A percentile compares a stretch with the other conserved stretches of the same genome.
Evolutionary conservation across 2,797 vertebrate genomes (phyloP).

Genomic region (Chiloscyllium punctatum): DNA sequence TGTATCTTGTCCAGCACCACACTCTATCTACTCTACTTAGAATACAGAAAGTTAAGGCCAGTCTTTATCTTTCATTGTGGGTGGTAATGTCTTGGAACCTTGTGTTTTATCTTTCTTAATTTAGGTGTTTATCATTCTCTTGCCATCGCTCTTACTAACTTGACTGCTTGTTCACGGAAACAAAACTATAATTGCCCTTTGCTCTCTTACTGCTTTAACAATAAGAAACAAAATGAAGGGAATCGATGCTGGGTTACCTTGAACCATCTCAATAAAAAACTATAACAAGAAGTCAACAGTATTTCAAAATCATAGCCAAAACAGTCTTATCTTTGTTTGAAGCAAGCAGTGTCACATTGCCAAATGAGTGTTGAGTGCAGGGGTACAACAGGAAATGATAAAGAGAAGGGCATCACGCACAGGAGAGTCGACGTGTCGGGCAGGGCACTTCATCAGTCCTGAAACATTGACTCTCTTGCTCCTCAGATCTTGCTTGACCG

Average conservation of each 20-base stretch:
- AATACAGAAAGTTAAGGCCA: not conserved
- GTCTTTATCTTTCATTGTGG: not conserved
- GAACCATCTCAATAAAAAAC: not conserved
- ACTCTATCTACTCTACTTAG: not conserved
- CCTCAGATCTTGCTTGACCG: too few species aligned
- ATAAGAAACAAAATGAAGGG: not conserved
- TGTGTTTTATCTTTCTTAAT: not conserved
- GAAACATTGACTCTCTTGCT: too few species aligned
- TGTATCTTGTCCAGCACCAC: too few species aligned
- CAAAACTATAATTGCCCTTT: not conserved
- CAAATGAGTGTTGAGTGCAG: not conserved
- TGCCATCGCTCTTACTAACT: not conserved
- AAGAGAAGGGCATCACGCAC: too few species aligned
- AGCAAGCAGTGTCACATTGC: not conserved
- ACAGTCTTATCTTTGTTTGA: not conserved
- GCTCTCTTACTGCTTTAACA: not conserved
- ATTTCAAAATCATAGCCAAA: not conserved
- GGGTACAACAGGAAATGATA: not conserved
- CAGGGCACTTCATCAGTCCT: too few species aligned
- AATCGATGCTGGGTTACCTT: not conserved
- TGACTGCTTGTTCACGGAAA: not conserved
- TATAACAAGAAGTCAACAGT: not conserved
- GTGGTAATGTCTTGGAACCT: not conserved
- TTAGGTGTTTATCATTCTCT: not conserved
- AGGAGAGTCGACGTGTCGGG: too few species aligned